A percentile compares a stretch with the other conserved stretches of the same genome.
Evolutionary conservation across 2,113 vertebrate species (phyloP).

Genomic region (Coregonus clupeaformis): DNA sequence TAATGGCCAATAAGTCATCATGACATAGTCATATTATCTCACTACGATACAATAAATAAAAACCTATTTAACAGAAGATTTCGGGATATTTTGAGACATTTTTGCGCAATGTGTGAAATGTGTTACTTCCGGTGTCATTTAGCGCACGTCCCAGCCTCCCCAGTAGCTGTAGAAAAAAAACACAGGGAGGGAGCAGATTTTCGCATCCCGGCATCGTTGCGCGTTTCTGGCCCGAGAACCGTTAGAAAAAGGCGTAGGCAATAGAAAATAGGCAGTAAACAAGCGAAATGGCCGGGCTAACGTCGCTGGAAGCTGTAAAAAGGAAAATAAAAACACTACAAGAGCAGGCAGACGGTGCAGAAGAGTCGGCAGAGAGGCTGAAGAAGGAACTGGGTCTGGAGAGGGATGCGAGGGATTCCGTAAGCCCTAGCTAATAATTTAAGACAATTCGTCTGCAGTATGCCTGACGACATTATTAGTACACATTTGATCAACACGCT

Average conservation of each 20-base stretch:
- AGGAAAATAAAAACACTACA: slow-evolving; percentile 91
- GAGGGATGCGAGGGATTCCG: slow-evolving; percentile 82
- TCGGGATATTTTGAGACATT: too few relatives aligned
- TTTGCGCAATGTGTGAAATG: slow-evolving; percentile 10
- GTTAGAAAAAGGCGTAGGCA: neutral
- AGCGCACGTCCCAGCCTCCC: slow-evolving; percentile 63
- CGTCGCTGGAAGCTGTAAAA: slow-evolving; percentile 88
- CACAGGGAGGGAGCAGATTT: slow-evolving; percentile 59
- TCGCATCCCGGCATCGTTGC: slow-evolving; percentile 40
- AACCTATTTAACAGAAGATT: too few relatives aligned
- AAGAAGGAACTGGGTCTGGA: slow-evolving; percentile 86
- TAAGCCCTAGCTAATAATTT: slow-evolving; percentile 72
- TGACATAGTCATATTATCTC: too few relatives aligned
- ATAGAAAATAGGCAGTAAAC: neutral
- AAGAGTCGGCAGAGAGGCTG: slow-evolving; percentile 81
- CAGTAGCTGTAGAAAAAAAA: slow-evolving; percentile 60
- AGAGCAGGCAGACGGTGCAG: slow-evolving; percentile 84
- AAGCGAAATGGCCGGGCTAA: slow-evolving; percentile 80
- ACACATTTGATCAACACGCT: slow-evolving; percentile 64
- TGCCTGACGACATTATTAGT: slow-evolving; percentile 34
- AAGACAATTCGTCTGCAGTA: slow-evolving; percentile 60
- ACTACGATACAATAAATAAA: too few relatives aligned
- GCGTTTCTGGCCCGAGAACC: slow-evolving; percentile 11
- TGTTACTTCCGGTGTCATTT: slow-evolving; percentile 65
- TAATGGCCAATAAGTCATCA: too few relatives aligned